phyloP scores from a whole-genome alignment of 2,113 vertebrate genomes.

The Callipepla squamata region DNA sequence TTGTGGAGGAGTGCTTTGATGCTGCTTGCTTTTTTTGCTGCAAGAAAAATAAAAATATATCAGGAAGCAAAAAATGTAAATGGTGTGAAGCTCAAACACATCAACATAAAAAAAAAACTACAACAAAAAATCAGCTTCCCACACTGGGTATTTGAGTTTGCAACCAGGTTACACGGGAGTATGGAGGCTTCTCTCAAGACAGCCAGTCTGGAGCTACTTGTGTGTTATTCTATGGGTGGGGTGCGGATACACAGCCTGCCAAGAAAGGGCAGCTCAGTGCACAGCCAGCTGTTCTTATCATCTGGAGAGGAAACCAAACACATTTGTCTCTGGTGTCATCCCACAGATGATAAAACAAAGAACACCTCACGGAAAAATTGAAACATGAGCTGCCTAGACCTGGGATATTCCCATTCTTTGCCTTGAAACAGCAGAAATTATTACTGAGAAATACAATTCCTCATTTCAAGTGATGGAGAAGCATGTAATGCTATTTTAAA shows the following conservation, averaged over 20 bases:
- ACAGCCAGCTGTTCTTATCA: background rate
- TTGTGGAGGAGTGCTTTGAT: slow-evolving; percentile 85
- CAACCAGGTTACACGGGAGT: background rate
- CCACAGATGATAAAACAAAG: slow-evolving; percentile 10
- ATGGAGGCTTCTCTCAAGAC: background rate
- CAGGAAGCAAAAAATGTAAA: background rate
- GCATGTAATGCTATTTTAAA: background rate
- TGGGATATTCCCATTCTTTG: background rate
- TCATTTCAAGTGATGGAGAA: slow-evolving; percentile 1
- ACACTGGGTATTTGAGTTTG: background rate
- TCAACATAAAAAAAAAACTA: background rate
- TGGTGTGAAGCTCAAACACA: background rate
- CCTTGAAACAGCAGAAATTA: slow-evolving; percentile 2
- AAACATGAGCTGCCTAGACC: background rate
- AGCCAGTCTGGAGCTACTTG: background rate
- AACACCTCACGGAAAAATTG: background rate
- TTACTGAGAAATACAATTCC: slow-evolving; percentile 4
- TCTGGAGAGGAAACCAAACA: background rate
- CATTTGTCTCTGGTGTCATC: background rate
- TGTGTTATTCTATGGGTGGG: background rate
- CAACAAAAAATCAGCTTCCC: background rate
- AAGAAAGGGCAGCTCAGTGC: background rate
- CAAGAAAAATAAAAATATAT: slow-evolving; percentile 61
- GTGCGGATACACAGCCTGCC: background rate
- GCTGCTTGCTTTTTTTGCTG: slow-evolving; percentile 88